Evolutionary conservation across 2,113 vertebrate species (phyloP), one percentile per base, ranked within the genome.

Genomic region (Seriola rivoliana): DNA sequence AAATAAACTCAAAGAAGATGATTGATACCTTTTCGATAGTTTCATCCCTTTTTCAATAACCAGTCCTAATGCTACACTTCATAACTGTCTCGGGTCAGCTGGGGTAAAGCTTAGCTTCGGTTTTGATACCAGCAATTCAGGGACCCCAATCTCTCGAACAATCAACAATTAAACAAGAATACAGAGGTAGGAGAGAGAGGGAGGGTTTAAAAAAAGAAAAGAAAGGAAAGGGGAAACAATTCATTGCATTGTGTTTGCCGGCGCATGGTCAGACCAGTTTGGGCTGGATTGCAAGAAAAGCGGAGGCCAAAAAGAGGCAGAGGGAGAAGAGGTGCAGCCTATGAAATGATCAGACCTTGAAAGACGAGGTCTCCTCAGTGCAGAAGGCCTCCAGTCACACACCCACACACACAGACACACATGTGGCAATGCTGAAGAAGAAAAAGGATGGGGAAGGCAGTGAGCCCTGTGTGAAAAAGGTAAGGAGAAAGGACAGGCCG

Each of bases 361-460:
- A 66, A 55, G 32, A 34, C 52, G 11, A 74, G 69, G 19, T 65
- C 46, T 19, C 9, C 7, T 64, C 25, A 52, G 12, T 38, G 40
- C 67, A 50, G 9, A 46, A 74, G 71, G 42, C 44, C 36, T 71
- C 69, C 54, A 84, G 65, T 69, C 59, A 84, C 68, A 74, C 75
- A 32, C 17, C 34, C 40, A 21, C 65, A 57, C 65, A 55, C 34
- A 40, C 48, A 65, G 36, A 69, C 72, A n/a, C 58, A 74, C 46
- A 42, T 55, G 73, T 42, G 3, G 78, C 76, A 67, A 90, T 92
- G 90, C 69, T 93, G 78, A 92, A 93, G 76, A 91, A 90, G 71
- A 87, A 88, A 69, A 86, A 82, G 58, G 19, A 74, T 42, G 85
- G 62, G 16, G 84, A 82, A 34, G 52, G 54, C 54, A 46, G 60